Percentiles rank a stretch among this genome's conserved stretches.
Conservation (phyloP, 2,797 vertebrate genomes). For the Leucoraja ocellata region DNA sequence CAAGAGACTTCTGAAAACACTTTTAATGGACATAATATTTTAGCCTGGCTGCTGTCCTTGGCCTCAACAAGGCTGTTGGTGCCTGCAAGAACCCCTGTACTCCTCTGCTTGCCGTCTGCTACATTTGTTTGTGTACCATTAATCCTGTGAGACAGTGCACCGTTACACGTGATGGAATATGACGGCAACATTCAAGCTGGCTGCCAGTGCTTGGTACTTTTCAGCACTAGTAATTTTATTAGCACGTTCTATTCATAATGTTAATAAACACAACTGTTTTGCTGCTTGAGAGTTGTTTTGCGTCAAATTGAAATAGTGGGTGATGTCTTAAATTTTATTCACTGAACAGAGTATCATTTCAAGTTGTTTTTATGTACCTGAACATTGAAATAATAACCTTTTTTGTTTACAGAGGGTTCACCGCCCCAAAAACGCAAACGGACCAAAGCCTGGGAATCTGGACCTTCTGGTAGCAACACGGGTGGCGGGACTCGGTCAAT, state of each 20-base stretch:
- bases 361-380: not conserved
- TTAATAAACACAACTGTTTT: not conserved
- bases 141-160: no score
- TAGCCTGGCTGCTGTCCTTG: no score
- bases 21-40: no score
- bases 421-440: constrained; percentile 42
- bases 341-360: not conserved
- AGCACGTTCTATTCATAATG: not conserved
- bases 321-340: not conserved
- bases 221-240: not conserved
- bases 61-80: no score
- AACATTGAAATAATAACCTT: not conserved
- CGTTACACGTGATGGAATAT: no score
- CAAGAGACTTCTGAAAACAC: no score
- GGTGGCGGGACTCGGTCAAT: constrained; percentile 40
- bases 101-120: no score
- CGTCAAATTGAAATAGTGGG: not conserved
- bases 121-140: no score
- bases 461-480: not conserved
- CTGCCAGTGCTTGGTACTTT: not conserved
- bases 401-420: constrained; percentile 18
- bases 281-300: not conserved
- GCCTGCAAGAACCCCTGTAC: no score
- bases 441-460: constrained; percentile 42
- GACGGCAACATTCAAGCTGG: not conserved